These are phyloP conservation scores for Falco biarmicus DNA, from an alignment of 2,797 vertebrate genomes.

Conservation along the genomic window DNA sequence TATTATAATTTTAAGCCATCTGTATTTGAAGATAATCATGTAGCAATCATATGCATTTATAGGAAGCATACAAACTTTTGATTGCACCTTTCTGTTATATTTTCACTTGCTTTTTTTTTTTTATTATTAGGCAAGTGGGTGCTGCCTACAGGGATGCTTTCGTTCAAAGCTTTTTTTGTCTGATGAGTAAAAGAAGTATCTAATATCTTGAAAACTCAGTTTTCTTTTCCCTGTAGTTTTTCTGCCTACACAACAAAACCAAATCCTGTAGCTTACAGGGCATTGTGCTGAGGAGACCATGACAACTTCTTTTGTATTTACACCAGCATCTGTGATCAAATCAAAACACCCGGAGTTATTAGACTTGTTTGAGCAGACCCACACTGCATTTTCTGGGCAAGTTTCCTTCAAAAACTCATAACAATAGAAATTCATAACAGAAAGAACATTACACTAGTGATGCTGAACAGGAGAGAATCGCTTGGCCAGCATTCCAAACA, in stretches of 20 bases:
- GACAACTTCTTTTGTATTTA: slow-evolving; percentile 38
- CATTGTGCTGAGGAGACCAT: slow-evolving; percentile 3
- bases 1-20: not conserved
- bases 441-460: slow-evolving; percentile 31
- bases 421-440: slow-evolving; percentile 69
- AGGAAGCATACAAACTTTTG: not conserved
- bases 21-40: not conserved
- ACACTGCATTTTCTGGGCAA: slow-evolving; percentile 33
- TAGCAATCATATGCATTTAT: not conserved
- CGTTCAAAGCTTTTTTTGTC: not conserved
- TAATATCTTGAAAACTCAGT: slow-evolving; percentile 8
- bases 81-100: not conserved
- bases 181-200: not conserved
- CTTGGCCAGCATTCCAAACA: slow-evolving; percentile 59
- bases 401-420: slow-evolving; percentile 56
- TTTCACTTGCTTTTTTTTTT: not conserved
- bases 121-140: not conserved
- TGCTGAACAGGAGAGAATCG: slow-evolving; percentile 30
- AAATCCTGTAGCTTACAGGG: not conserved
- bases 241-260: slow-evolving; percentile 28
- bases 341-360: slow-evolving; percentile 36
- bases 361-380: slow-evolving; percentile 28
- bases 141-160: not conserved
- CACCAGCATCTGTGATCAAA: slow-evolving; percentile 22
- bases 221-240: slow-evolving; percentile 31